Conservation (phyloP, 1,140 invertebrate genomes). For the Heliconius eleuchia region DNA sequence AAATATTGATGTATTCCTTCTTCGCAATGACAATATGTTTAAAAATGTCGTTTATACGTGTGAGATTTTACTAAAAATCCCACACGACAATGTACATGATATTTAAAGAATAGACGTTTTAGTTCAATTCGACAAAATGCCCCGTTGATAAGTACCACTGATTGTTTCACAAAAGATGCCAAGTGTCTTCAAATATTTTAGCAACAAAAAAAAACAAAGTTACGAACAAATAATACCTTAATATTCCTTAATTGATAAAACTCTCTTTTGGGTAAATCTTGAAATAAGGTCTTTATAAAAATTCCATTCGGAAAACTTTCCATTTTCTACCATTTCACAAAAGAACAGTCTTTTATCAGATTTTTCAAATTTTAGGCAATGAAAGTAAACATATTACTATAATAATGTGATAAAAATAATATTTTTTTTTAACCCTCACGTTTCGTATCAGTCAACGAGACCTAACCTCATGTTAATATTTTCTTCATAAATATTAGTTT, state of each 20-base stretch:
- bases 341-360: neutral
- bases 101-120: too few species aligned
- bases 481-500: slow-evolving; percentile 4
- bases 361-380: neutral
- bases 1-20: neutral
- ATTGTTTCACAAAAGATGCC: too few species aligned
- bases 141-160: too few species aligned
- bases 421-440: slow-evolving; percentile 4
- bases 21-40: too few species aligned
- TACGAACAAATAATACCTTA: neutral
- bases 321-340: slow-evolving; percentile 8
- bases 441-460: slow-evolving; percentile 15
- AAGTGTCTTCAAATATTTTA: too few species aligned
- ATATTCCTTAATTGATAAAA: slow-evolving; percentile 14
- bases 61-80: too few species aligned
- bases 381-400: neutral
- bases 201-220: neutral
- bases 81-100: too few species aligned
- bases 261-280: slow-evolving; percentile 48
- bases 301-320: slow-evolving; percentile 18
- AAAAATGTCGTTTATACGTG: too few species aligned
- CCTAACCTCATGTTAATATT: neutral
- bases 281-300: slow-evolving; percentile 53
- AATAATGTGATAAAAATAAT: neutral
- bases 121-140: too few species aligned